Percentiles rank a stretch among this genome's conserved stretches.
phyloP scores from a whole-genome alignment of 2,888 invertebrate genomes.

The Agrotis exclamationis region DNA sequence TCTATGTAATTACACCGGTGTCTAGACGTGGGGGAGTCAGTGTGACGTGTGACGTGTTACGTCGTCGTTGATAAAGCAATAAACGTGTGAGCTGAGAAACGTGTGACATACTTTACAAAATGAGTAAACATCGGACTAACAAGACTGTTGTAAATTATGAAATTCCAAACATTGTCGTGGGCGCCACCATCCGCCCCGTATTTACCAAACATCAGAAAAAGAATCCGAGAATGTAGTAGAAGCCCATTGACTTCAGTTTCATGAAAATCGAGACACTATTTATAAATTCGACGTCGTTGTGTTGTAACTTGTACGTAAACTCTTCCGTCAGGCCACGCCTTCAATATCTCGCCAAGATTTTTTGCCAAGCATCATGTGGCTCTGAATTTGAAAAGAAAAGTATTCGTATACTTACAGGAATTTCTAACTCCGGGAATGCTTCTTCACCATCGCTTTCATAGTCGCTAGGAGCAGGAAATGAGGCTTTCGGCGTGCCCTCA shows the following conservation, averaged over 20 bases:
- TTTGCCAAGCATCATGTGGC: constrained; percentile 19
- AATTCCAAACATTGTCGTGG: constrained; percentile 62
- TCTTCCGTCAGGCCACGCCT: constrained; percentile 48
- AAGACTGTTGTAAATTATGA: constrained; percentile 55
- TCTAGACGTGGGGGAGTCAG: constrained; percentile 56
- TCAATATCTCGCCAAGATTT: constrained; percentile 53
- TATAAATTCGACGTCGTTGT: constrained; percentile 23
- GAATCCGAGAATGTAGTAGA: background rate
- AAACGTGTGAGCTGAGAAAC: constrained; percentile 54
- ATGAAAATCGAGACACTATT: constrained; percentile 41
- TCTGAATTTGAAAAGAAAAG: background rate
- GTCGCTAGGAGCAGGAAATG: constrained; percentile 79
- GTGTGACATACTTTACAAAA: constrained; percentile 64
- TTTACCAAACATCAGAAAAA: constrained; percentile 45
- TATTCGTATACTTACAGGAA: constrained; percentile 81
- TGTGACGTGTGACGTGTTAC: constrained; percentile 24
- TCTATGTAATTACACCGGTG: constrained; percentile 39
- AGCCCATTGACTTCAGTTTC: constrained; percentile 24
- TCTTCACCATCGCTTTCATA: constrained; percentile 89
- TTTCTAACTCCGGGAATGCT: constrained; percentile 85
- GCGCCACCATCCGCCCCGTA: constrained; percentile 15
- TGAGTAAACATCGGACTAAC: constrained; percentile 66
- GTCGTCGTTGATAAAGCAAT: constrained; percentile 57
- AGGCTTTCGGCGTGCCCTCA: constrained; percentile 79
- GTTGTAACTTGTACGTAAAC: constrained; percentile 38